A percentile compares a stretch with the other conserved stretches of the same genome.
These are phyloP conservation scores for Trileptium ribeirensis DNA, from an alignment of 2,888 invertebrate genomes.

Conservation along the genomic window DNA sequence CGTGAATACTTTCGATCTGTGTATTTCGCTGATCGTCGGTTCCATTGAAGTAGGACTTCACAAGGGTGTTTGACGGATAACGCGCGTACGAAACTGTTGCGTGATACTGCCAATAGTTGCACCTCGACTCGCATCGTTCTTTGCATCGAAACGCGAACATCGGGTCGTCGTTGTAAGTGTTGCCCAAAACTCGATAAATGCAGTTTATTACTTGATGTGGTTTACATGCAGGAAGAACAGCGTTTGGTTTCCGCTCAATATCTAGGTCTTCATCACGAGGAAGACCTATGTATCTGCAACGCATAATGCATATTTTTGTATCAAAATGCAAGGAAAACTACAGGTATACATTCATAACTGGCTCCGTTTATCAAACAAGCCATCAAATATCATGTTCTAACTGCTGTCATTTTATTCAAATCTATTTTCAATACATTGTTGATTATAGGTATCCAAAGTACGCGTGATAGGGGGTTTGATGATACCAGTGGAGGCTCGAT, in stretches of 20 bases:
- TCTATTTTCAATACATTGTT: no score
- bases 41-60: no score
- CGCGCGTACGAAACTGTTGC: constrained; percentile 42
- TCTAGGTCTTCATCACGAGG: neutral
- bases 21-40: neutral
- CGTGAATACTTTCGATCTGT: neutral
- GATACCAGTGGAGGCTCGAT: no score
- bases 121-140: constrained; percentile 40
- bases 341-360: no score
- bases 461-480: no score
- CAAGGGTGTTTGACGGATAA: constrained; percentile 29
- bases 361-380: no score
- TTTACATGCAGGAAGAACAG: neutral
- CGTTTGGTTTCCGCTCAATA: neutral
- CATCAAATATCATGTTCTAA: no score
- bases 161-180: neutral
- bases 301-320: neutral
- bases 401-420: no score
- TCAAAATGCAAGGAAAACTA: no score
- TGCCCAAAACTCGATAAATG: neutral
- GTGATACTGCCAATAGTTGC: constrained; percentile 43
- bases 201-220: neutral
- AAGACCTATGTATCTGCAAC: neutral
- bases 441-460: no score
- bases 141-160: neutral